Base-by-base conservation (phyloP, 64 coral and sea anemone genomes). In the Stylophora pistillata region DNA sequence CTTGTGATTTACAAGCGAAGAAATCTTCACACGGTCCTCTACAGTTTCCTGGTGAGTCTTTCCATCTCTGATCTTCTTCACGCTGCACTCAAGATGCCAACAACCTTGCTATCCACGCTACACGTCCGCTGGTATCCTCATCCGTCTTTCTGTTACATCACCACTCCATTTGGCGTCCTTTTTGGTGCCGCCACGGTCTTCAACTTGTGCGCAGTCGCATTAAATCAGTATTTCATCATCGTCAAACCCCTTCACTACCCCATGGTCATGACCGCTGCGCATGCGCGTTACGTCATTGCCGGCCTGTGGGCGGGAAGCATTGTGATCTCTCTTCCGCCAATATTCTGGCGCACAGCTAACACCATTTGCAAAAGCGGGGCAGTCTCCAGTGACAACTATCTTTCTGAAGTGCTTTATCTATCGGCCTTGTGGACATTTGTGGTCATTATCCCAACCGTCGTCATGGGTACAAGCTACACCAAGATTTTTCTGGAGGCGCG, bases 101-200 rank as follows among this genome's bases (percentile, higher is more conserved):
- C 95, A n/a, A 97, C 95, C 1, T 55, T 97, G 12, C 30, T 93
- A 6, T 86, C 91, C 17, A 90, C 95, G 15, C 65, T 97, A 3
- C 81, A 90, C 26, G 53, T 88, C 41, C 84, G 86, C 53, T 97
- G 95, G 95, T 97, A 97, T 56, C 95, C 95, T 1, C 95, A 97
- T 59, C 86, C 87, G 47, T 82, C 82, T 2, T 2, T 97, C 20
- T 97, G 95, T 52, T 97, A 97, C 72, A 87, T 97, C 13, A 97
- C 95, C 21, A 97, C 95, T 10, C 95, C 95, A 30, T 97, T 93
- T 77, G 95, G 95, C 1, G 95, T 97, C 26, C 81, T 97, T 7
- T 97, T 97, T 28, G 95, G 95, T 4, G 95, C 95, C 21, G 95
- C 95, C 41, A 90, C 95, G 4, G 95, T 97, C 63, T 97, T 97